Percentiles rank a stretch among this genome's conserved stretches.
These are phyloP conservation scores for Macaria liturata DNA, from an alignment of 2,888 invertebrate genomes.

Conservation along the genomic window DNA sequence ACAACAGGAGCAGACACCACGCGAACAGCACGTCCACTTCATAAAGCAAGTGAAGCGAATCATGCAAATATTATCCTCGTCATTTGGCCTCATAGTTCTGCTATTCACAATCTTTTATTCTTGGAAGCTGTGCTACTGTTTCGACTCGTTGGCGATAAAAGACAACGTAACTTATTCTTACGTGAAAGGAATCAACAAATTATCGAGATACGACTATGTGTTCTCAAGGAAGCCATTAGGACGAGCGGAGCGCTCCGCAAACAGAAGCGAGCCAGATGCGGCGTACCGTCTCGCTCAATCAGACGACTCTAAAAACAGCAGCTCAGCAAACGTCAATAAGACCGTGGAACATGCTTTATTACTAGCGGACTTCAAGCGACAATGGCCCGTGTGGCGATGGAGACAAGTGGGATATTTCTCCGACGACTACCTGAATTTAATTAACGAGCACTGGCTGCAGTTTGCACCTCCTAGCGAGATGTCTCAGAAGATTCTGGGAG, in stretches of 20 bases:
- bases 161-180: conserved; percentile 28
- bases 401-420: conserved; percentile 78
- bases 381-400: conserved; percentile 80
- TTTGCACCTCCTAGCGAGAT: conserved; percentile 85
- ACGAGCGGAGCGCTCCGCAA: conserved; percentile 39
- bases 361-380: conserved; percentile 58
- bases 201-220: conserved; percentile 34
- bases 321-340: conserved; percentile 43
- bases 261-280: conserved; percentile 37
- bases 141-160: conserved; percentile 21
- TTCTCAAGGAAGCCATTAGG: conserved; percentile 37
- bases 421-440: conserved; percentile 81
- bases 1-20: conserved; percentile 54
- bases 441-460: conserved; percentile 89
- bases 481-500: conserved; percentile 84
- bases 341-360: conserved; percentile 51
- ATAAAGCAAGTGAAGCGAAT: conserved; percentile 31
- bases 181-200: conserved; percentile 32
- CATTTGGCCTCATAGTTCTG: conserved; percentile 44
- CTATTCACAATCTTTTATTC: conserved; percentile 40
- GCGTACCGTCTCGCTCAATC: conserved; percentile 38
- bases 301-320: conserved; percentile 42
- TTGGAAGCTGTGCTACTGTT: conserved; percentile 42
- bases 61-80: conserved; percentile 53
- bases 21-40: conserved; percentile 56